Evolutionary conservation across 2,797 vertebrate species (phyloP), one percentile per base, ranked within the genome.

Genomic region (Phataginus tricuspis): DNA sequence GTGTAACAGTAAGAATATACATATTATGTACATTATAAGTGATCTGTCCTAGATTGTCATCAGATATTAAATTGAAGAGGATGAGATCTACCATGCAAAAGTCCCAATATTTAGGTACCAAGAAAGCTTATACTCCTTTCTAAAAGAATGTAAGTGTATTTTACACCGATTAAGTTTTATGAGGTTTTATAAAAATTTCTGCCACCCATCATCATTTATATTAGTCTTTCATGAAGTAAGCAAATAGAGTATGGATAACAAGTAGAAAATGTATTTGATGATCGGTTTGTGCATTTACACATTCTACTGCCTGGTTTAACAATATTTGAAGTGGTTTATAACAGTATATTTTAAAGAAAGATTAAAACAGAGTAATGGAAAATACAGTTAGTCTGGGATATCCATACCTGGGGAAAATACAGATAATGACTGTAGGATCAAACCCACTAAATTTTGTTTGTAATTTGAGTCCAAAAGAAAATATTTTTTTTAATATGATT

Each of bases 271-370:
- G 13, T 64, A 49, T 64, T 72, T 79, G 51, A 87, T 90, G 66
- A 39, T 59, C 84, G 66, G 18, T 57, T 91, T 92, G 37, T 66
- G 19, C 83, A 27, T 96, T 95, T 92, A 55, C 14, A 91, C 8
- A 57, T 45, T 27, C 9, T 4, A 85, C 72, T 92, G 57, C 27
- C 55, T 90, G n/a, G 2, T 82, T 96, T 5, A n/a, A 55, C 3
- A 90, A 53, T 83, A 95, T 86, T 94, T 93, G 72, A 96, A 19
- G 27, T 87, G 63, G 23, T n/a, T 90, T 89, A 55, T 64, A 72
- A 78, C 61, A 88, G 27, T 86, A 61, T 1, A 64, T 71, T 95
- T 74, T 63, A 19, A 51, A 39, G 74, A 94, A 66, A 79, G 13
- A 78, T 85, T 74, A 61, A 96, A 92, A 92, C 8, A 53, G 53